phyloP scores from a whole-genome alignment of 2,797 vertebrate species.

The Mareca strepera region DNA sequence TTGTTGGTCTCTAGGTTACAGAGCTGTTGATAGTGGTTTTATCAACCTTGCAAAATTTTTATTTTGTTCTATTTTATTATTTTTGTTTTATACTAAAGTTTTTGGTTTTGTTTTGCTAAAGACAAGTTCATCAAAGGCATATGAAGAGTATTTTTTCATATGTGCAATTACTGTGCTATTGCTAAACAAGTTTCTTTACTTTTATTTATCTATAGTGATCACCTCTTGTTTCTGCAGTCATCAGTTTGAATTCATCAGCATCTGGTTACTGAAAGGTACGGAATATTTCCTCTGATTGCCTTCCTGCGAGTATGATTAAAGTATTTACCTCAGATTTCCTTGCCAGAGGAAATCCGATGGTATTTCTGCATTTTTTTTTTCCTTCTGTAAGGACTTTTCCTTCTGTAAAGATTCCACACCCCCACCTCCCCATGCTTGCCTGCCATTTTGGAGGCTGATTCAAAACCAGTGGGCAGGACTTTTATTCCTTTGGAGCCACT shows the following conservation, averaged over 20 bases:
- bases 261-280: neutral
- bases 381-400: neutral
- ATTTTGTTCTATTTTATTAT: neutral
- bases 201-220: slow-evolving; percentile 25
- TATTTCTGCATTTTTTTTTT: neutral
- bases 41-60: neutral
- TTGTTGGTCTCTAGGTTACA: neutral
- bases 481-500: neutral
- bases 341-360: neutral
- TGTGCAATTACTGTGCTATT: neutral
- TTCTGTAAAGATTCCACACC: no score
- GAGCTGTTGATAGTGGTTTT: neutral
- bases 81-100: neutral
- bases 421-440: neutral
- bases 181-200: neutral
- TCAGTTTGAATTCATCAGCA: neutral
- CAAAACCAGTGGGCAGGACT: neutral
- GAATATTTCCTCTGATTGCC: slow-evolving; percentile 23
- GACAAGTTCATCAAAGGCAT: neutral
- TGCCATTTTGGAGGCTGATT: neutral
- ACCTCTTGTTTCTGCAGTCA: neutral
- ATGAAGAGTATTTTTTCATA: neutral
- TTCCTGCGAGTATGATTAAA: slow-evolving; percentile 67
- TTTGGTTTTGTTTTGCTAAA: neutral
- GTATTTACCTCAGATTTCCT: neutral